These are phyloP conservation scores for Nasonia longicornis DNA, from an alignment of 1,140 invertebrate species.

Conservation along the genomic window DNA sequence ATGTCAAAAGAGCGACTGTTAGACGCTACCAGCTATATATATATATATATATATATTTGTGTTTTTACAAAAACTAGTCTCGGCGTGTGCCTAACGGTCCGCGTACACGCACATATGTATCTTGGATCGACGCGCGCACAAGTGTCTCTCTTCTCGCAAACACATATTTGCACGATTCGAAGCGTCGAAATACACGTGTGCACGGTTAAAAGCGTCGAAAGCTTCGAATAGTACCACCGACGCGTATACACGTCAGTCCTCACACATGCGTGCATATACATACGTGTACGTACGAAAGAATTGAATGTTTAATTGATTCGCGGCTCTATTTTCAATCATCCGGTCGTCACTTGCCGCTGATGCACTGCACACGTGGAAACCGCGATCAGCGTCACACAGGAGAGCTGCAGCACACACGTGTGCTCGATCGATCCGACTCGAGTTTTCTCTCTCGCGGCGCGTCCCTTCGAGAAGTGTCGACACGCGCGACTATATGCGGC, in stretches of 20 bases:
- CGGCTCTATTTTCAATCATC: constrained; percentile 12
- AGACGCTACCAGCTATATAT: background rate
- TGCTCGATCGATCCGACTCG: background rate
- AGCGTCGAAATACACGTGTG: background rate
- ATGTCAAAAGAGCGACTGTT: background rate
- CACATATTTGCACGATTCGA: background rate
- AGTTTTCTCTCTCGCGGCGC: background rate
- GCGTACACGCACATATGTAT: too few species aligned
- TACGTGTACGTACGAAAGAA: background rate
- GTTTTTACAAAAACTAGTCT: too few species aligned
- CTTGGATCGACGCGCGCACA: too few species aligned
- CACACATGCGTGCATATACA: background rate
- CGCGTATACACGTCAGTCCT: too few species aligned
- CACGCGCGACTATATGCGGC: too few species aligned
- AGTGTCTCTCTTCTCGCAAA: background rate
- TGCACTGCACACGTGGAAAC: background rate
- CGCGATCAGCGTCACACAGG: background rate
- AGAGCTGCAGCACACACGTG: background rate
- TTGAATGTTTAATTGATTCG: constrained; percentile 12
- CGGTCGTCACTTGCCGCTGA: background rate
- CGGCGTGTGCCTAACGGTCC: too few species aligned
- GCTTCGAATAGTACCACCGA: too few species aligned
- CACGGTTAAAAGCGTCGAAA: too few species aligned
- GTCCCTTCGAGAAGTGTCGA: background rate
- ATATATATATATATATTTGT: too few species aligned